phyloP scores from a whole-genome alignment of 2,888 invertebrate genomes.

The Ypsolopha scabrella region DNA sequence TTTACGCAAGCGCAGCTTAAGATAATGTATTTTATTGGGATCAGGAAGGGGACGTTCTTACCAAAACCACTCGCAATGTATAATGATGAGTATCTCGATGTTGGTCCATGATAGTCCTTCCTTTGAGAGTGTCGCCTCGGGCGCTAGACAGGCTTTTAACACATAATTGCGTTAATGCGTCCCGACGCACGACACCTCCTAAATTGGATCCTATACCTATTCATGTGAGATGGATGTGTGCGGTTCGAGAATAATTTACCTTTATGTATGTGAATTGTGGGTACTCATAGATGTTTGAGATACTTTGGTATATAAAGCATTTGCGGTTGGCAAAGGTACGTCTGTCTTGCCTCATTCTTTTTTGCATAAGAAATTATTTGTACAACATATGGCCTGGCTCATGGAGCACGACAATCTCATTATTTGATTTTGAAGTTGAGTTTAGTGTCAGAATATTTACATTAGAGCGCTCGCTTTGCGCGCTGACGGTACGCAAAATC shows the following conservation, averaged over 20 bases:
- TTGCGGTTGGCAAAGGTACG: too few species aligned
- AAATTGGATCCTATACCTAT: slow-evolving; percentile 29
- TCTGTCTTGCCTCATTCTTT: too few species aligned
- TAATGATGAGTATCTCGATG: slow-evolving; percentile 13
- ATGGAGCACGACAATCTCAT: too few species aligned
- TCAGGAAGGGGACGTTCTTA: slow-evolving; percentile 30
- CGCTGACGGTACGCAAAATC: too few species aligned
- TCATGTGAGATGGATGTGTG: not conserved
- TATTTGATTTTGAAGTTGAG: too few species aligned
- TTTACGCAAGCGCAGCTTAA: too few species aligned
- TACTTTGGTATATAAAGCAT: too few species aligned
- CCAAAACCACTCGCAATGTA: slow-evolving; percentile 12
- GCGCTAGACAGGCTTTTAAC: slow-evolving; percentile 56
- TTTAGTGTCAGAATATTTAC: too few species aligned
- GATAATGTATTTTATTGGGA: not conserved
- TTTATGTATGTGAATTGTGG: not conserved
- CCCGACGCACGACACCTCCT: slow-evolving; percentile 45
- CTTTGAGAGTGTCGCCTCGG: slow-evolving; percentile 42
- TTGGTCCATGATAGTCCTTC: slow-evolving; percentile 22
- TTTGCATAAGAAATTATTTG: too few species aligned
- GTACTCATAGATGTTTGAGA: not conserved
- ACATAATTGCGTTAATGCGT: slow-evolving; percentile 61
- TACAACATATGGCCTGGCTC: too few species aligned
- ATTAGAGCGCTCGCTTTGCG: too few species aligned
- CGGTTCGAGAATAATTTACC: not conserved